These are phyloP conservation scores for Chloebia gouldiae DNA, from an alignment of 2,113 vertebrate species.

Conservation along the genomic window DNA sequence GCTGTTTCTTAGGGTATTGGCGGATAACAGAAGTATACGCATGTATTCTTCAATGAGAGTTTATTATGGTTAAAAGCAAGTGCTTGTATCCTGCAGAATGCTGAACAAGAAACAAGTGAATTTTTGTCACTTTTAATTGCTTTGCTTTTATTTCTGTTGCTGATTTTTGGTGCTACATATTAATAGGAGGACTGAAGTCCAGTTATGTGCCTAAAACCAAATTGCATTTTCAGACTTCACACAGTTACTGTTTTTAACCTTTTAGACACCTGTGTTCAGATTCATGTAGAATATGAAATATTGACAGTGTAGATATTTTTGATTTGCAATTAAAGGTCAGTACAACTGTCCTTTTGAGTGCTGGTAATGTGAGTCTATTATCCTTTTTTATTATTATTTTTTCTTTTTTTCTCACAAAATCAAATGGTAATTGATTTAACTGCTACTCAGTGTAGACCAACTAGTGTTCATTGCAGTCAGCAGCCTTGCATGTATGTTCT, in stretches of 20 bases:
- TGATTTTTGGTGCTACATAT: neutral
- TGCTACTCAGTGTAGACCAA: neutral
- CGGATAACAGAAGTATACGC: neutral
- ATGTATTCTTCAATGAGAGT: neutral
- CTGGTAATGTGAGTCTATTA: accelerated
- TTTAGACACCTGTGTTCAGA: neutral
- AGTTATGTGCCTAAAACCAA: neutral
- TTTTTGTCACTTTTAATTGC: neutral
- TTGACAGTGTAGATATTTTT: neutral
- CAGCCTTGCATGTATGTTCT: neutral
- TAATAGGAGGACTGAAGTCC: neutral
- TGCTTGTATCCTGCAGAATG: neutral
- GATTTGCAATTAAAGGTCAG: neutral
- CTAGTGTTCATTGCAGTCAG: neutral
- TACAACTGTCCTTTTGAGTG: neutral
- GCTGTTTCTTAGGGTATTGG: neutral
- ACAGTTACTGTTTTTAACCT: neutral
- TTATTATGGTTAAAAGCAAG: neutral
- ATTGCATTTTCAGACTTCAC: neutral
- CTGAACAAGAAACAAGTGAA: neutral
- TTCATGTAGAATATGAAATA: neutral
- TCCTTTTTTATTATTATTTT: accelerated
- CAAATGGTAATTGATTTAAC: neutral
- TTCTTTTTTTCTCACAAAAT: neutral
- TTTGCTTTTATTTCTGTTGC: neutral